A percentile compares a stretch with the other conserved stretches of the same genome.
phyloP scores from a whole-genome alignment of 2,888 invertebrate species.

The Plusia festucae region DNA sequence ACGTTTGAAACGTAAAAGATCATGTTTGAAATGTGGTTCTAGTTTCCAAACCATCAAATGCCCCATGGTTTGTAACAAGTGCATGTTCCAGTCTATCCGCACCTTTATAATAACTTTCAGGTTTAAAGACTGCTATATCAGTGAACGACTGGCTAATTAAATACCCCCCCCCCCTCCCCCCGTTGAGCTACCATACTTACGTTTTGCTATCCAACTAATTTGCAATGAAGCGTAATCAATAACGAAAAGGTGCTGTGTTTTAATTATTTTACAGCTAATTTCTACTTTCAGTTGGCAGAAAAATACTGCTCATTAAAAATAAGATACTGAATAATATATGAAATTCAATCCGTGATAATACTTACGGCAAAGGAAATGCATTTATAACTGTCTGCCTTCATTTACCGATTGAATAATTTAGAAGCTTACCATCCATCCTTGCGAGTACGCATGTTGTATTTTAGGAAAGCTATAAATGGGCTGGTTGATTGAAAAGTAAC shows the following conservation, averaged over 20 bases:
- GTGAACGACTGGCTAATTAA: not conserved
- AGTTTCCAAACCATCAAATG: too few relatives aligned
- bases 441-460: constrained; percentile 70
- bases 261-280: not conserved
- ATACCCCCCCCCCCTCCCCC: not conserved
- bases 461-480: constrained; percentile 71
- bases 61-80: too few relatives aligned
- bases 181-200: not conserved
- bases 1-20: too few relatives aligned
- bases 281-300: constrained; percentile 7
- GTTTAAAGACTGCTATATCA: constrained; percentile 1
- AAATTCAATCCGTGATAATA: constrained; percentile 31
- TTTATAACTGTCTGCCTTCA: constrained; percentile 38
- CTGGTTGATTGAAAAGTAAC: constrained; percentile 70
- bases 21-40: too few relatives aligned
- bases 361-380: constrained; percentile 30
- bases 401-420: constrained; percentile 41
- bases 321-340: constrained; percentile 23
- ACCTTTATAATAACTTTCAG: not conserved
- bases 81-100: too few relatives aligned
- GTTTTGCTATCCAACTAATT: not conserved
- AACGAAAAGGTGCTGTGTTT: not conserved
- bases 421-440: constrained; percentile 58
- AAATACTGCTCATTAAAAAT: constrained; percentile 25
- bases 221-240: not conserved